phyloP scores from a whole-genome alignment of 2,888 invertebrate species.

The Linyphia triangularis region DNA sequence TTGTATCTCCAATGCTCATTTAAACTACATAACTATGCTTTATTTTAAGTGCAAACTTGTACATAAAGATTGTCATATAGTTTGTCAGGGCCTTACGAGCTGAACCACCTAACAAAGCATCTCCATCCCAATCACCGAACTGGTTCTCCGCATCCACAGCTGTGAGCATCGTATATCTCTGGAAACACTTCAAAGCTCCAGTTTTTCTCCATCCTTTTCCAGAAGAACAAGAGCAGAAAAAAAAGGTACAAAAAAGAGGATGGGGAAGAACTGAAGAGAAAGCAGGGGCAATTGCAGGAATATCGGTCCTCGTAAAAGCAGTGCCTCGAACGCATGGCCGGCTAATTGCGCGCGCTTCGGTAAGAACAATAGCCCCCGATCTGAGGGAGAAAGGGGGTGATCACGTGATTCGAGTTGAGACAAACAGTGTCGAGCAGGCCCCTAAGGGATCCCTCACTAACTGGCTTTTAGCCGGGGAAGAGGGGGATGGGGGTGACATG shows the following conservation, averaged over 20 bases:
- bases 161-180: too few species aligned
- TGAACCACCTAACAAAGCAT: too few species aligned
- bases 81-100: too few species aligned
- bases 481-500: slow-evolving; percentile 70
- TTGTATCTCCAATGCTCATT: too few species aligned
- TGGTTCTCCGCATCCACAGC: too few species aligned
- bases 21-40: too few species aligned
- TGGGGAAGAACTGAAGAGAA: neutral
- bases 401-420: slow-evolving; percentile 54
- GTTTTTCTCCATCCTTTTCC: slow-evolving; percentile 9
- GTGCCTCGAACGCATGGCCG: slow-evolving; percentile 68
- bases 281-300: slow-evolving; percentile 64
- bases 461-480: slow-evolving; percentile 73
- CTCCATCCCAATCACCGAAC: too few species aligned
- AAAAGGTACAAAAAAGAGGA: neutral
- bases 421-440: slow-evolving; percentile 72
- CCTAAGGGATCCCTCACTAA: slow-evolving; percentile 70
- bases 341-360: slow-evolving; percentile 71
- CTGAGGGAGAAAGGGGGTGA: slow-evolving; percentile 6
- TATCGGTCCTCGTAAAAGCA: slow-evolving; percentile 72
- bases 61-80: too few species aligned
- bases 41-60: too few species aligned
- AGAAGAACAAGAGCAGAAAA: neutral
- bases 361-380: slow-evolving; percentile 60
- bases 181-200: slow-evolving; percentile 44